These are phyloP conservation scores for Xiphias gladius DNA, from an alignment of 2,113 vertebrate genomes.

Conservation along the genomic window DNA sequence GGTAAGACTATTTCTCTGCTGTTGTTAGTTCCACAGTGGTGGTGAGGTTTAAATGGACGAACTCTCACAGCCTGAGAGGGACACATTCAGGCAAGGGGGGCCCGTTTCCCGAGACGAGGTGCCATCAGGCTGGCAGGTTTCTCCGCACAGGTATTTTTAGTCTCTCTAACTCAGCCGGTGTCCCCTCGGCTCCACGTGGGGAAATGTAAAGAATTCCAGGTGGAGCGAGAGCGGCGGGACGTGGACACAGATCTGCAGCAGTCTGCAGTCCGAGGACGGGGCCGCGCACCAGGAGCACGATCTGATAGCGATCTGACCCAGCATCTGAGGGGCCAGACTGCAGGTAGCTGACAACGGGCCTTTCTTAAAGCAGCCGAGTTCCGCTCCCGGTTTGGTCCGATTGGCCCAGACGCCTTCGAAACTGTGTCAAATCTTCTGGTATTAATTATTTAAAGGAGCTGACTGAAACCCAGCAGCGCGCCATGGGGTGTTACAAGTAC, in stretches of 20 bases:
- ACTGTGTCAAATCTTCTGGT: slow-evolving; percentile 20
- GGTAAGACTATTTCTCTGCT: not conserved
- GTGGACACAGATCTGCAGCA: not conserved
- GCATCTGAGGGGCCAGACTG: too few species aligned
- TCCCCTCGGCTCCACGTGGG: not conserved
- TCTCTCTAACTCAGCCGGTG: not conserved
- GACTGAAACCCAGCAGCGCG: not conserved
- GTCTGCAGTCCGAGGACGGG: slow-evolving; percentile 2
- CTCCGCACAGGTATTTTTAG: not conserved
- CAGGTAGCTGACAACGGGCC: slow-evolving; percentile 33
- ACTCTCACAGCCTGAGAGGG: not conserved
- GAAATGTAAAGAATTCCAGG: slow-evolving; percentile 2
- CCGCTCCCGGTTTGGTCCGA: slow-evolving; percentile 19
- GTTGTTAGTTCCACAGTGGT: too few species aligned
- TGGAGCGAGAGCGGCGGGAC: not conserved
- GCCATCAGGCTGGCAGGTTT: fast-evolving
- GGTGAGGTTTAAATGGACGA: not conserved
- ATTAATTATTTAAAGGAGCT: slow-evolving; percentile 42
- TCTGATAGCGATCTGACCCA: slow-evolving; percentile 50
- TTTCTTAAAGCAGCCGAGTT: not conserved
- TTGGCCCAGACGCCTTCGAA: slow-evolving; percentile 19
- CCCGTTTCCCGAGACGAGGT: not conserved
- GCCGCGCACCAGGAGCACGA: slow-evolving; percentile 21
- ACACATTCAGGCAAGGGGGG: not conserved
- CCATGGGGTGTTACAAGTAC: not conserved